phyloP scores from a whole-genome alignment of 1,140 invertebrate species.

The Aethina tumida region DNA sequence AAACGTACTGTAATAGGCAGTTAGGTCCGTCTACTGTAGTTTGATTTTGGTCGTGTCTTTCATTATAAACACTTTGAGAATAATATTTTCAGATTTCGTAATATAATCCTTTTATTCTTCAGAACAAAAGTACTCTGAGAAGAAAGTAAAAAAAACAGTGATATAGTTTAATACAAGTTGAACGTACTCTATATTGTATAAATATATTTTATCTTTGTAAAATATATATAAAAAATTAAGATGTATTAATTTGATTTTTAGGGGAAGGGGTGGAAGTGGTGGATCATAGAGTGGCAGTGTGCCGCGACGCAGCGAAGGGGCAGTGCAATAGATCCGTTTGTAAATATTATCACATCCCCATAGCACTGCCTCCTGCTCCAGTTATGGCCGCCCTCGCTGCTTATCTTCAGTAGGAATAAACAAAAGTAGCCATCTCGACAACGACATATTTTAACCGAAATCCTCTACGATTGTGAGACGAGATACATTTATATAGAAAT shows the following conservation, averaged over 20 bases:
- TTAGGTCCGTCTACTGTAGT: too few relatives aligned
- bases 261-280: conserved; percentile 87
- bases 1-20: too few relatives aligned
- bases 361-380: conserved; percentile 66
- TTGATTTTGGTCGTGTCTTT: too few relatives aligned
- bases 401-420: conserved; percentile 36
- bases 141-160: too few relatives aligned
- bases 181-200: too few relatives aligned
- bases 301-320: conserved; percentile 85
- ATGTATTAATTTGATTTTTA: conserved; percentile 35
- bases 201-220: not conserved
- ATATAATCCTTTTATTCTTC: too few relatives aligned
- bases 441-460: conserved; percentile 34
- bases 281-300: conserved; percentile 87
- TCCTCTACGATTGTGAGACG: too few relatives aligned
- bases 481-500: conserved; percentile 34
- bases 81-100: too few relatives aligned
- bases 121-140: too few relatives aligned
- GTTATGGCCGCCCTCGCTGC: conserved; percentile 46
- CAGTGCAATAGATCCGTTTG: conserved; percentile 79
- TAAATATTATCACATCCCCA: conserved; percentile 91
- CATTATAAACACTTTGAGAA: too few relatives aligned
- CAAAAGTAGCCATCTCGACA: conserved; percentile 30
- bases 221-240: not conserved
- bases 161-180: too few relatives aligned